phyloP scores from a whole-genome alignment of 1,140 invertebrate species.

The Vanessa tameamea region DNA sequence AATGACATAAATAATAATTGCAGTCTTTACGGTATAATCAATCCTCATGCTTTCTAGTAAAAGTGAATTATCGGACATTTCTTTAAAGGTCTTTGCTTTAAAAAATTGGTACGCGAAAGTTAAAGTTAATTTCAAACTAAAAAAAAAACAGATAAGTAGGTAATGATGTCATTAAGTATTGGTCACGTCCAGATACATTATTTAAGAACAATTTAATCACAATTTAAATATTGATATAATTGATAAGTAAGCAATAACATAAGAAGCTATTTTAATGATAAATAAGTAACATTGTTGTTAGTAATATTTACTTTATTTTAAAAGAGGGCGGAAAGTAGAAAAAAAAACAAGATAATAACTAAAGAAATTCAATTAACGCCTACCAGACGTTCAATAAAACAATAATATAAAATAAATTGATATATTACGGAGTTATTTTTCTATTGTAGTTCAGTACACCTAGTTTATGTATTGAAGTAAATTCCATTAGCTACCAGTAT shows the following conservation, averaged over 20 bases:
- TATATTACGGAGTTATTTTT: conserved; percentile 5
- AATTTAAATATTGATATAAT: neutral
- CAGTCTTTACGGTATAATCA: neutral
- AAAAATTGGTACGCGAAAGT: neutral
- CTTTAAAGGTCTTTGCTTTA: neutral
- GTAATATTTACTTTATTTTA: neutral
- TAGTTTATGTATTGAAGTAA: conserved; percentile 37
- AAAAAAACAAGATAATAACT: neutral
- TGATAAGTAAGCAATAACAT: neutral
- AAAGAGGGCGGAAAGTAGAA: neutral
- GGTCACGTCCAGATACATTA: too few relatives aligned
- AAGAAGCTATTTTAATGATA: neutral
- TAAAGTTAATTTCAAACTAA: neutral
- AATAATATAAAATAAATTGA: neutral
- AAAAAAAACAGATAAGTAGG: neutral
- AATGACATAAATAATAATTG: neutral
- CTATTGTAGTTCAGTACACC: conserved; percentile 31
- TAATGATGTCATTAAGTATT: neutral
- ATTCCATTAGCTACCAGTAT: conserved; percentile 43
- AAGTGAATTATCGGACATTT: neutral
- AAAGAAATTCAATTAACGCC: neutral
- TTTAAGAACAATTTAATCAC: too few relatives aligned
- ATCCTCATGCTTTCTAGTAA: conserved; percentile 7
- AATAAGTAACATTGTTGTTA: neutral
- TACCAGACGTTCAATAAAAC: conserved; percentile 5